Percentiles rank a stretch among this genome's conserved stretches.
These are phyloP conservation scores for Gyrodactylus salaris DNA, from an alignment of 1,140 invertebrate species.

Conservation along the genomic window DNA sequence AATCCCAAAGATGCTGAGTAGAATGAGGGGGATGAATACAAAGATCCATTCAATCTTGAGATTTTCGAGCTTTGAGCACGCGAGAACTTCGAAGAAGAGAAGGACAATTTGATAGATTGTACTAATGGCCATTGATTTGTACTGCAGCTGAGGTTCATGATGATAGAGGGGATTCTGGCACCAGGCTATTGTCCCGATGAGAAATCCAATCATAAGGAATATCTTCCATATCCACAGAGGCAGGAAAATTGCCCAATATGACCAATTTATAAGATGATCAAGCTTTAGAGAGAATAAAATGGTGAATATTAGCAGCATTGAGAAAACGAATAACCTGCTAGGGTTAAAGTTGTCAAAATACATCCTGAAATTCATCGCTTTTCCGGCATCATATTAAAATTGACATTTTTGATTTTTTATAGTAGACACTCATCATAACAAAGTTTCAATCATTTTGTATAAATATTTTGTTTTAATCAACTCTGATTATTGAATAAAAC, in stretches of 20 bases:
- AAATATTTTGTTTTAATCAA: no score
- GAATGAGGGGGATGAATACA: neutral
- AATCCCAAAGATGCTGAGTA: neutral
- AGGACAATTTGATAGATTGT: neutral
- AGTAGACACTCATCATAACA: no score
- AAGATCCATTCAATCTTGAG: constrained; percentile 1
- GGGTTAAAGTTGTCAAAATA: constrained; percentile 4
- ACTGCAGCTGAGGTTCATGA: neutral
- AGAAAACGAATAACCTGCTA: constrained; percentile 1
- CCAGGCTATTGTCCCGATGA: neutral
- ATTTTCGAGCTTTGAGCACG: neutral
- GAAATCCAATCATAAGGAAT: neutral
- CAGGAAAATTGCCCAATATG: constrained; percentile 1
- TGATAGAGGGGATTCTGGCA: neutral
- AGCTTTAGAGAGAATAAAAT: neutral
- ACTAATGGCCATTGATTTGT: constrained; percentile 1
- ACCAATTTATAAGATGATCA: neutral
- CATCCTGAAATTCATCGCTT: neutral
- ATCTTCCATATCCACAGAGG: constrained; percentile 4
- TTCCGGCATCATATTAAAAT: no score
- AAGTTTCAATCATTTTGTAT: no score
- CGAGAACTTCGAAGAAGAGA: neutral
- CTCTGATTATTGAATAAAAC: neutral
- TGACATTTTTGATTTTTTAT: no score
- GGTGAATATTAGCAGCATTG: neutral